phyloP scores from a whole-genome alignment of 2,797 vertebrate species.

The Momotus momota region DNA sequence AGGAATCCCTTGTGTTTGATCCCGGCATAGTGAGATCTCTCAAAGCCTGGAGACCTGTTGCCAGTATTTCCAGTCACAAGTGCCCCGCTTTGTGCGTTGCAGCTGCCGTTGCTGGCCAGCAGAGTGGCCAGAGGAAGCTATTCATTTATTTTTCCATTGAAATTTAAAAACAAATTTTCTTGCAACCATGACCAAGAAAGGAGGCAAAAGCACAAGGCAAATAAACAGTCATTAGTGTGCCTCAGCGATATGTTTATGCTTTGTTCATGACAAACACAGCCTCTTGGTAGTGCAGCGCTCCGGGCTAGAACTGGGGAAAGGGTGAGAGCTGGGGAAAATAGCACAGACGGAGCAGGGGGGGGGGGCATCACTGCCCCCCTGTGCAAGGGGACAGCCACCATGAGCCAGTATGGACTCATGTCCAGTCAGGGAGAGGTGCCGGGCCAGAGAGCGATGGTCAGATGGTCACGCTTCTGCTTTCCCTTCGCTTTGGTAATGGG shows the following conservation, averaged over 20 bases:
- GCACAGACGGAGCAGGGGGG: neutral
- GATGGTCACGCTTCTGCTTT: neutral
- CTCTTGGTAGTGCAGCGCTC: accelerated
- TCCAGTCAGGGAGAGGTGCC: neutral
- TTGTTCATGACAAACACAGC: neutral
- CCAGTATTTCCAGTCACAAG: neutral
- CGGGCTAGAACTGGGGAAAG: neutral
- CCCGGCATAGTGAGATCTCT: neutral
- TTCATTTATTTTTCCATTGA: slow-evolving; percentile 6
- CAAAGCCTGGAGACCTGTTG: neutral
- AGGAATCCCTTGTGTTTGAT: neutral
- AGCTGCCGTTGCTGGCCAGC: neutral
- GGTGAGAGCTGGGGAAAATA: neutral
- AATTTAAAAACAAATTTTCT: neutral
- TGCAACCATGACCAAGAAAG: slow-evolving; percentile 37
- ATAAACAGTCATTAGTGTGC: slow-evolving; percentile 33
- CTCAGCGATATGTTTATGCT: slow-evolving; percentile 43
- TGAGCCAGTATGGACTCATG: accelerated
- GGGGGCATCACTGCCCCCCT: neutral
- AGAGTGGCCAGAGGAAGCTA: neutral
- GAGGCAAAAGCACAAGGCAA: slow-evolving; percentile 6
- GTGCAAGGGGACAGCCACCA: neutral
- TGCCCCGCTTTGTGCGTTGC: neutral
- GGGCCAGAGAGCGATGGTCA: too few relatives aligned
- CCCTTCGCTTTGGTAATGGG: neutral